A percentile compares a stretch with the other conserved stretches of the same genome.
Conservation (phyloP, 2,888 invertebrate genomes). For the Gymnocheta viridis region DNA sequence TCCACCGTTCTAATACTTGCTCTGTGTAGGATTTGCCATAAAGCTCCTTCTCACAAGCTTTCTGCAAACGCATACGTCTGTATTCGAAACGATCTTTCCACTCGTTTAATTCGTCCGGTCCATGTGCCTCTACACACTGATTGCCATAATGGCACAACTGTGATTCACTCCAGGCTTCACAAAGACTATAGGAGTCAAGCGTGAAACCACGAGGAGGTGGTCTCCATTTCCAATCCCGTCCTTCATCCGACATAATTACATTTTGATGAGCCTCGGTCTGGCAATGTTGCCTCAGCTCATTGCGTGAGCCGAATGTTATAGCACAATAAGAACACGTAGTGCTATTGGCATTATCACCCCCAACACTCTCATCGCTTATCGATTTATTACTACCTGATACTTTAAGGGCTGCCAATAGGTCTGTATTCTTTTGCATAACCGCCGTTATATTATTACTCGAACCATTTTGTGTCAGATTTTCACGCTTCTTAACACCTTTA, state of each 20-base stretch:
- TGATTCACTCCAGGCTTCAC: conserved; percentile 84
- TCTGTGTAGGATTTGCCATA: conserved; percentile 85
- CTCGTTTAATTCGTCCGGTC: conserved; percentile 87
- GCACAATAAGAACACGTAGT: conserved; percentile 84
- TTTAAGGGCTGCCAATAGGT: conserved; percentile 78
- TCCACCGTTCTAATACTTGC: conserved; percentile 86
- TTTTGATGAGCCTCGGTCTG: conserved; percentile 86
- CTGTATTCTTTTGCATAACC: conserved; percentile 75
- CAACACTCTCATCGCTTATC: conserved; percentile 57
- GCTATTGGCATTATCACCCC: conserved; percentile 73
- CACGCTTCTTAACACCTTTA: conserved; percentile 75
- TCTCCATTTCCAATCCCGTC: conserved; percentile 86
- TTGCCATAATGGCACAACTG: conserved; percentile 86
- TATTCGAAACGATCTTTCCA: conserved; percentile 89
- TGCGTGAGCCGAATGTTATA: conserved; percentile 83
- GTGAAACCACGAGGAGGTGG: conserved; percentile 87
- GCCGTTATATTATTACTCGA: conserved; percentile 66
- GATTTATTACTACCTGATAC: conserved; percentile 75
- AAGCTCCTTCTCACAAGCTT: conserved; percentile 87
- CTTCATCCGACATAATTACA: conserved; percentile 87
- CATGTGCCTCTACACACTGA: conserved; percentile 89
- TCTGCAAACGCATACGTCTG: conserved; percentile 85
- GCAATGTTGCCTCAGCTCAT: conserved; percentile 84
- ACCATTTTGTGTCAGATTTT: conserved; percentile 64
- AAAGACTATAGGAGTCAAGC: conserved; percentile 85